Evolutionary conservation across 2,888 invertebrate genomes (phyloP).

Genomic region (Molanna angustata): DNA sequence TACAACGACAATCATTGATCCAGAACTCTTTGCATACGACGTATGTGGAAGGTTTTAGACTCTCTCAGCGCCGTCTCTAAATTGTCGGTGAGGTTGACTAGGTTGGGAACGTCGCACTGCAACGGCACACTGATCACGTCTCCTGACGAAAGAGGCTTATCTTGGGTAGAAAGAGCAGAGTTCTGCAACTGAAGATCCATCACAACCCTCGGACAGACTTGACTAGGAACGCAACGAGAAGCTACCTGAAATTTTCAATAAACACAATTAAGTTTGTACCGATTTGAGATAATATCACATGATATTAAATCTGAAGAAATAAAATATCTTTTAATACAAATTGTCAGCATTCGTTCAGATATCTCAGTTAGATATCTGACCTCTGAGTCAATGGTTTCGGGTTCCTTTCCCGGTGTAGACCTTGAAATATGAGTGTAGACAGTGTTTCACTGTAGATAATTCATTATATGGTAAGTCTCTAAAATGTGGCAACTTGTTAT

Average conservation of each 20-base stretch:
- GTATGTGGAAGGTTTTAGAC: conserved; percentile 56
- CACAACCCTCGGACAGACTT: conserved; percentile 44
- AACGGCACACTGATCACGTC: conserved; percentile 33
- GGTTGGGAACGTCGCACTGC: conserved; percentile 57
- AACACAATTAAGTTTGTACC: background rate
- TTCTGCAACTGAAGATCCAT: conserved; percentile 12
- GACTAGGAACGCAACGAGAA: conserved; percentile 40
- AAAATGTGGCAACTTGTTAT: too few relatives aligned
- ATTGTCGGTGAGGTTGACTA: conserved; percentile 52
- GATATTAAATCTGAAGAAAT: too few relatives aligned
- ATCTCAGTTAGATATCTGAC: too few relatives aligned
- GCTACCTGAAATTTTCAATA: conserved; percentile 41
- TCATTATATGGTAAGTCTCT: too few relatives aligned
- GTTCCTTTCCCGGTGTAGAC: too few relatives aligned
- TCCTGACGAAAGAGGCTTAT: background rate
- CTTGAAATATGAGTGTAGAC: too few relatives aligned
- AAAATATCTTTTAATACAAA: too few relatives aligned
- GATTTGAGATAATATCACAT: too few relatives aligned
- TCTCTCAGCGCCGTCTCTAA: conserved; percentile 57
- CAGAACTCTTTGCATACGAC: conserved; percentile 53
- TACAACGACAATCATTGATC: too few relatives aligned
- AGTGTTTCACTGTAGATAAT: too few relatives aligned
- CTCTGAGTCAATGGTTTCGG: too few relatives aligned
- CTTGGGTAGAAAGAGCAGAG: background rate
- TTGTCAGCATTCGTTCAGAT: too few relatives aligned